Evolutionary conservation across 1,140 invertebrate genomes (phyloP), one percentile per base, ranked within the genome.

Genomic region (Bombus sylvicola): DNA sequence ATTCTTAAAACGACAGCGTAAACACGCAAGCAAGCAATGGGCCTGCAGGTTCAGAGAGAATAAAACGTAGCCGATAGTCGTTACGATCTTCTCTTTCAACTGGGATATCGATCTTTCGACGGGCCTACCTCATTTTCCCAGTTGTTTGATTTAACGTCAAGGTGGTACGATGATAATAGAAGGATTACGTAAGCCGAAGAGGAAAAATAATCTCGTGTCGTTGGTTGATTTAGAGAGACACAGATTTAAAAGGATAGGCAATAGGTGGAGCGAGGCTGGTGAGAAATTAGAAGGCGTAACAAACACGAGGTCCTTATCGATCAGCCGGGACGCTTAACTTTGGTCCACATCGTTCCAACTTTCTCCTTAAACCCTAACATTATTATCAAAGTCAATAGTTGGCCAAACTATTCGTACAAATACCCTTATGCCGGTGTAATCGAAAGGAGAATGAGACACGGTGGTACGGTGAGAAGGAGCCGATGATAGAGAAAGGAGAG

Each of bases 341-440:
- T 69, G 64, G 31, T 73, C 81, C 74, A 83, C 81, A n/a, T 78
- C 64, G 74, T 31, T 43, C 34, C 34, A 66, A 78, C 82, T 79
- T 85, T 34, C 78, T 68, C 43, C 83, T 62, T 47, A 66, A 81
- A 41, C 53, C 43, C 57, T 81, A 73, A 85, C 83, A 62, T 85
- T 85, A 85, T 85, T 85, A 81, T 81, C 83, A 81, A 81, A 81
- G 78, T 85, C 83, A 81, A 85, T 85, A 85, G 83, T 85, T 85
- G 13, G 41, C 25, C 37, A 85, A 66, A 81, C 83, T 85, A 81
- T 85, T 85, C 69, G 77, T 66, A 64, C 68, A 53, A 73, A 73
- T 73, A 85, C 53, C 77, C 59, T 39, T 62, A 72, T 41, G 77
- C n/a, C 18, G 83, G 83, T 73, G 62, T 73, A 72, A 81, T 66